Base-by-base conservation (phyloP, 2,113 vertebrate genomes). In the Herpetotheres cachinnans region DNA sequence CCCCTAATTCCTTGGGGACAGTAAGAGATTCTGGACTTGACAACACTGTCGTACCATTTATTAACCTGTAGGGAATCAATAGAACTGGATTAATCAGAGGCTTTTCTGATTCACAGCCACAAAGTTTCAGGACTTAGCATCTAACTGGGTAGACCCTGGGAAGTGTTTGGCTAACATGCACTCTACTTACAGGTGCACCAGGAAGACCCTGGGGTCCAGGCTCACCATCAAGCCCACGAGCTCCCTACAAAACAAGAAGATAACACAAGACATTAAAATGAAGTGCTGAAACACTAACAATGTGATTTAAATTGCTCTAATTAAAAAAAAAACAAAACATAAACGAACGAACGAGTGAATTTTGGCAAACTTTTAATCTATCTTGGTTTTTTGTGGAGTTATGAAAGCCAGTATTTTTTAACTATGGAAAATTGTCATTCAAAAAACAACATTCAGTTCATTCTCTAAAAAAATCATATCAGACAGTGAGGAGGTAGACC, bases 171-270 rank as follows among this genome's bases (percentile, higher is more conserved):
- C 24, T 63, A 49, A 47, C 27, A 78, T 26, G 52, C 12, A 77
- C 63, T 82, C 32, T 78, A 98, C 99, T 99, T 97, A 99, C 99
- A 93, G 97, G 92, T 77, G 99, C 98, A 70, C 99, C 99, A 71
- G 98, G 97, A 79, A 99, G 98, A 49, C 99, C 99, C 40, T 97
- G 99, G 26, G 99, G 98, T 62, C 99, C 99, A 89, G 98, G 98
- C 18, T 98, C 99, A 90, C 99, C 99, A 97, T 99, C 99, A 78
- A 97, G 98, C 81, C 99, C 99, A 74, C 99, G 98, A 94, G 96
- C 89, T 67, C 99, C 99, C 99, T 99, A 49, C 36, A 81, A 94
- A 95, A 90, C 22, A 90, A 83, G 21, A 1, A 91, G 63, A 12
- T 4, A 95, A 89, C 15, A 86, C 13, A 82, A 49, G 27, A 25